These are phyloP conservation scores for Drosophila ambigua DNA, from an alignment of 1,140 invertebrate genomes.

Conservation along the genomic window DNA sequence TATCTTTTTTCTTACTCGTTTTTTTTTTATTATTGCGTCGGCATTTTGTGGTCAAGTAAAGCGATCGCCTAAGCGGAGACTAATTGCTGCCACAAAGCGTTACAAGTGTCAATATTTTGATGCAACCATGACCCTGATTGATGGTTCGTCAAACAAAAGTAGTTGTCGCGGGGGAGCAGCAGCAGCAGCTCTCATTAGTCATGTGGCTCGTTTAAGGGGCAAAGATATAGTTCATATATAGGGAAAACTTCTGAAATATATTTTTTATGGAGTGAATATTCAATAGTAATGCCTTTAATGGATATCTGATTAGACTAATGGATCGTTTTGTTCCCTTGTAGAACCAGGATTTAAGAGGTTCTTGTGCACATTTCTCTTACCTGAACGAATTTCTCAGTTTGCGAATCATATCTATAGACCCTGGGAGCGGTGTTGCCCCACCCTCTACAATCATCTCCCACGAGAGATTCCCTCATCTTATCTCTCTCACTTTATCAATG, in stretches of 20 bases:
- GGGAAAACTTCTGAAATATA: too few relatives aligned
- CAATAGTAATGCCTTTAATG: too few relatives aligned
- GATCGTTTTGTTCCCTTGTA: too few relatives aligned
- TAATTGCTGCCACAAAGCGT: conserved; percentile 72
- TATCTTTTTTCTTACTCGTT: conserved; percentile 55
- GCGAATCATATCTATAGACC: too few relatives aligned
- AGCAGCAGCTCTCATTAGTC: background rate
- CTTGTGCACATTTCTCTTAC: background rate
- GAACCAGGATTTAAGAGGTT: too few relatives aligned
- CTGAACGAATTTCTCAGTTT: background rate
- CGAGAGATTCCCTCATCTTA: conserved; percentile 22
- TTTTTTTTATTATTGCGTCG: conserved; percentile 10
- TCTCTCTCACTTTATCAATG: conserved; percentile 40
- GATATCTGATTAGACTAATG: too few relatives aligned
- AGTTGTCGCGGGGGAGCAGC: too few relatives aligned
- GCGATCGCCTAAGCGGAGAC: conserved; percentile 60
- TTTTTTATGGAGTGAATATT: too few relatives aligned
- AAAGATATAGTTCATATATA: too few relatives aligned
- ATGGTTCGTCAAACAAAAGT: conserved; percentile 9
- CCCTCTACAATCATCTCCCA: too few relatives aligned
- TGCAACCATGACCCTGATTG: conserved; percentile 49
- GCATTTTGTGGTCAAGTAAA: conserved; percentile 62
- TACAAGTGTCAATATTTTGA: conserved; percentile 80
- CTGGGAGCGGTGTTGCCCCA: too few relatives aligned
- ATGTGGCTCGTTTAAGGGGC: too few relatives aligned